A percentile compares a stretch with the other conserved stretches of the same genome.
Evolutionary conservation across 2,888 invertebrate genomes (phyloP).

Genomic region (Gibbula magus): DNA sequence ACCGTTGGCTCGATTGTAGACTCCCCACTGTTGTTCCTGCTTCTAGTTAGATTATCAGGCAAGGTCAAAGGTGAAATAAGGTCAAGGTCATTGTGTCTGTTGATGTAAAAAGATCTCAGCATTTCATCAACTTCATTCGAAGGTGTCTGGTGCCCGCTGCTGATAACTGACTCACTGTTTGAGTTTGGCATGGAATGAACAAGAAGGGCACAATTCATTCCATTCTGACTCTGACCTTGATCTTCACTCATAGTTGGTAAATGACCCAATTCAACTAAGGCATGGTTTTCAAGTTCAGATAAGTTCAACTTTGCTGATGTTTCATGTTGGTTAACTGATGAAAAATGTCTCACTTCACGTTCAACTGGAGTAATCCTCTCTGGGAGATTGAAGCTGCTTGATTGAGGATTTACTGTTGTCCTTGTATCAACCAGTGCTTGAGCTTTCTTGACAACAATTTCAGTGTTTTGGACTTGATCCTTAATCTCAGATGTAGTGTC

Average conservation of each 20-base stretch:
- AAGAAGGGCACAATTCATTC: background rate
- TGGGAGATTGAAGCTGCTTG: too few species aligned
- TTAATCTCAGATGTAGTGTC: background rate
- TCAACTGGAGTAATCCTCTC: too few species aligned
- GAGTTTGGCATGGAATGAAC: background rate
- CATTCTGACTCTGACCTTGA: background rate
- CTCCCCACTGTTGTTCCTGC: conserved; percentile 35
- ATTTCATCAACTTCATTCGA: conserved; percentile 3
- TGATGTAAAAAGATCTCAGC: background rate
- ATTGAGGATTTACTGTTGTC: background rate
- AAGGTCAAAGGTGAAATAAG: conserved; percentile 18
- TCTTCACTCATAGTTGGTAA: background rate
- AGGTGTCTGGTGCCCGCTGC: conserved; percentile 5
- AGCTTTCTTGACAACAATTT: background rate
- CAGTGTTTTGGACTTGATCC: background rate
- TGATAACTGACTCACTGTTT: background rate
- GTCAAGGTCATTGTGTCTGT: conserved; percentile 10
- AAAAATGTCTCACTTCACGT: background rate
- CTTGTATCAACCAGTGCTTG: background rate
- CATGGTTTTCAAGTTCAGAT: background rate
- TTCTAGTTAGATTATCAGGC: conserved; percentile 22
- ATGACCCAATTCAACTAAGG: background rate
- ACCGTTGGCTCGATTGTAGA: conserved; percentile 36
- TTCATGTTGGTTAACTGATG: background rate
- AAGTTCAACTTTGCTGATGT: conserved; percentile 3